Evolutionary conservation across 2,113 vertebrate species (phyloP), one percentile per base, ranked within the genome.

Genomic region (Synchiropus splendidus): DNA sequence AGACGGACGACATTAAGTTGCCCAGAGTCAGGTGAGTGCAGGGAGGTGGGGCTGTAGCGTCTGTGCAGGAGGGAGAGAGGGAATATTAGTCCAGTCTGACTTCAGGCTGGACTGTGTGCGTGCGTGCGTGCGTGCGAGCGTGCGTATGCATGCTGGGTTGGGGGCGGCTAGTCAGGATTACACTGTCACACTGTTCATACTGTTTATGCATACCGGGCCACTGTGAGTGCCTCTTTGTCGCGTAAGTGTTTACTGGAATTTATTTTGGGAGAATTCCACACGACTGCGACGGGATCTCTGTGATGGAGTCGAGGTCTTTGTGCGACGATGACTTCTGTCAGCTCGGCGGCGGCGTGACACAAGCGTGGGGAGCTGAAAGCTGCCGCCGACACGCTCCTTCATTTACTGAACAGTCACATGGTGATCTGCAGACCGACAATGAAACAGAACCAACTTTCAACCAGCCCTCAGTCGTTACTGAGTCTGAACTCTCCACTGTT

Each of bases 201-300:
- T 92, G 89, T 92, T 90, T 90, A 89, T 87, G 87, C 88, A 89
- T 88, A 87, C 88, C 88, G 85, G 72, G 72, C 86, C 82, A 83
- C 87, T 87, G 88, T 90, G 89, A 91, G 89, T 90, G 87, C 87
- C 85, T 91, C 90, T 92, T 90, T 92, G 91, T 94, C 87, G 88
- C 81, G 67, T 51, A 85, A 88, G 81, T 94, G 92, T 95, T 95
- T 93, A 92, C 90, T 88, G 82, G 82, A 81, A 90, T 89, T 89
- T 95, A 94, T 94, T 93, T 94, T 90, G 89, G 92, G 90, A 91
- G 90, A 91, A 89, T 88, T 91, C 89, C 90, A 90, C 89, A 84
- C 79, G 87, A 88, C 85, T 17, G 81, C 80, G 89, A 86, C 84
- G 82, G 86, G 89, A 90, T 90, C 85, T 87, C 85, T 88, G 88